Conservation (phyloP, 2,888 invertebrate species). For the Lingula anatina region DNA sequence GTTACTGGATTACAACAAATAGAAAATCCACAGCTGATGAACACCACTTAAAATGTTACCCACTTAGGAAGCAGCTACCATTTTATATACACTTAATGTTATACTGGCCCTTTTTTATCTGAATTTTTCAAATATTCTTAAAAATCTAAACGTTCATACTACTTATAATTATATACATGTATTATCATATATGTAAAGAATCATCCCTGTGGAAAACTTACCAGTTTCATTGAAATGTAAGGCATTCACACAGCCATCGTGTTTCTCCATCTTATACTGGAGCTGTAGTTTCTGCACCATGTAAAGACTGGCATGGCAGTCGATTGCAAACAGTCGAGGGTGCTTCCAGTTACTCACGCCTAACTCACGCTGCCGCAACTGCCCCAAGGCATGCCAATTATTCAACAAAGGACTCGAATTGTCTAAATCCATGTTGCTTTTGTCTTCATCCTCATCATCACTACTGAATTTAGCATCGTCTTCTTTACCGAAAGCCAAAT, state of each 20-base stretch:
- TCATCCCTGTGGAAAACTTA: conserved; percentile 10
- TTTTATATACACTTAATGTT: no score
- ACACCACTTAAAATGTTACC: no score
- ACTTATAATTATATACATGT: no score
- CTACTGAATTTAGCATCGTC: no score
- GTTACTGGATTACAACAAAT: no score
- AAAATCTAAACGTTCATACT: no score
- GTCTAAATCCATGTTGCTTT: conserved; percentile 1
- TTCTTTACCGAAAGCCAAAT: no score
- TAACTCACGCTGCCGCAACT: conserved; percentile 59
- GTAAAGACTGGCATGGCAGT: conserved; percentile 76
- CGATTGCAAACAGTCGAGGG: conserved; percentile 62
- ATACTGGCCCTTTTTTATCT: no score
- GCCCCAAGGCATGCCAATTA: conserved; percentile 65
- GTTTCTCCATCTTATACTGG: conserved; percentile 70
- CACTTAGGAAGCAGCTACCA: no score
- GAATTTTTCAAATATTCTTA: no score
- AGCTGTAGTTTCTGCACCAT: conserved; percentile 77
- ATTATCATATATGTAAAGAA: background rate
- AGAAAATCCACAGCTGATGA: no score
- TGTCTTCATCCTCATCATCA: conserved; percentile 12
- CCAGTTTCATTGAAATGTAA: conserved; percentile 79
- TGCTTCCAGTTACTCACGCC: conserved; percentile 51
- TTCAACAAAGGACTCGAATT: no score
- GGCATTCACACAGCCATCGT: conserved; percentile 87